Evolutionary conservation across 37 sponge, comb jelly and placozoan species (phyloP).

Genomic region (Theonella swinhoei): DNA sequence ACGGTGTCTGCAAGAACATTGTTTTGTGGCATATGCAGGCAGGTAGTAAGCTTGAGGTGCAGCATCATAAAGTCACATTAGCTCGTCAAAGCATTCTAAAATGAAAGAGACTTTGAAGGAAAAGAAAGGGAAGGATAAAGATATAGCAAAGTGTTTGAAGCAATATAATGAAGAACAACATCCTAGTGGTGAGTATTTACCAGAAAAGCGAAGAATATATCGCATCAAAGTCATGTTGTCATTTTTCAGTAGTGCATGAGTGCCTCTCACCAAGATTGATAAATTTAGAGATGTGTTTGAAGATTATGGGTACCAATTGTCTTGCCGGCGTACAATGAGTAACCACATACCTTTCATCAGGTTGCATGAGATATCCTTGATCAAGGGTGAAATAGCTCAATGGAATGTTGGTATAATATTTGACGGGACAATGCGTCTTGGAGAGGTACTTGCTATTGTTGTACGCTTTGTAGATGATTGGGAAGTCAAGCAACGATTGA

Average conservation of each 20-base stretch:
- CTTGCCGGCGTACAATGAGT: neutral
- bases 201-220: neutral
- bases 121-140: too few relatives aligned
- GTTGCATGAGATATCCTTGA: neutral
- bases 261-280: neutral
- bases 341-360: neutral
- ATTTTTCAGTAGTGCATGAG: neutral
- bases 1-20: too few relatives aligned
- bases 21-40: too few relatives aligned
- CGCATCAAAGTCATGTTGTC: neutral
- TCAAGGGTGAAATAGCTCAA: neutral
- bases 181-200: neutral
- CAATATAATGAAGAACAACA: neutral
- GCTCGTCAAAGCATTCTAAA: neutral
- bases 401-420: neutral
- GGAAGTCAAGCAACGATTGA: neutral
- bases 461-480: neutral
- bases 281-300: neutral
- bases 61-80: too few relatives aligned
- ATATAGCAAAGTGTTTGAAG: neutral
- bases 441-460: neutral
- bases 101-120: too few relatives aligned
- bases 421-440: neutral
- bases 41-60: too few relatives aligned
- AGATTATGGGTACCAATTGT: neutral